These are phyloP conservation scores for Syngnathus rostellatus DNA, from an alignment of 2,797 vertebrate species.

Conservation along the genomic window DNA sequence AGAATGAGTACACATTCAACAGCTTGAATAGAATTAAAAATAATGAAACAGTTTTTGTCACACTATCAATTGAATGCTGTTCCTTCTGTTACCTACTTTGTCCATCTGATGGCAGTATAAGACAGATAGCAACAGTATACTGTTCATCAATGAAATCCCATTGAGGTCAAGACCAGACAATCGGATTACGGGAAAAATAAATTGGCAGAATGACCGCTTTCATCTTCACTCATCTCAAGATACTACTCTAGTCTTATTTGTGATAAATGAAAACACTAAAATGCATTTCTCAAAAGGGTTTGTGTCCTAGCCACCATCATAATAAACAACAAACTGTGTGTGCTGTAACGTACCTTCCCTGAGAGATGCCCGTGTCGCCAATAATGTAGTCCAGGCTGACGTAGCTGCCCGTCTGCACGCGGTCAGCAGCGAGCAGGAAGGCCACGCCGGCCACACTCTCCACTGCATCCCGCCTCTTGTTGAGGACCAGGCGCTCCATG, in stretches of 20 bases:
- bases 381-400: slow-evolving; percentile 89
- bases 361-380: slow-evolving; percentile 83
- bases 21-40: background rate
- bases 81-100: too few relatives aligned
- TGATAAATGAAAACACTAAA: too few relatives aligned
- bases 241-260: too few relatives aligned
- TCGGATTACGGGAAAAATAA: too few relatives aligned
- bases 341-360: slow-evolving; percentile 68
- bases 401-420: slow-evolving; percentile 87
- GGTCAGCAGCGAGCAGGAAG: slow-evolving; percentile 81
- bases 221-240: too few relatives aligned
- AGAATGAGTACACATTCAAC: background rate
- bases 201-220: too few relatives aligned
- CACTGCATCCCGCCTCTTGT: slow-evolving; percentile 77
- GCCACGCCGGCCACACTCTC: slow-evolving; percentile 86
- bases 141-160: too few relatives aligned
- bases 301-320: background rate
- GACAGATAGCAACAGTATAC: too few relatives aligned
- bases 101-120: too few relatives aligned
- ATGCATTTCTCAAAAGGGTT: too few relatives aligned
- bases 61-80: background rate
- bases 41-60: background rate
- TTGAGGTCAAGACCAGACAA: too few relatives aligned
- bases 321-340: background rate
- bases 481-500: slow-evolving; percentile 78